A percentile compares a stretch with the other conserved stretches of the same genome.
phyloP scores from a whole-genome alignment of 2,113 vertebrate species.

The Otocyon megalotis region DNA sequence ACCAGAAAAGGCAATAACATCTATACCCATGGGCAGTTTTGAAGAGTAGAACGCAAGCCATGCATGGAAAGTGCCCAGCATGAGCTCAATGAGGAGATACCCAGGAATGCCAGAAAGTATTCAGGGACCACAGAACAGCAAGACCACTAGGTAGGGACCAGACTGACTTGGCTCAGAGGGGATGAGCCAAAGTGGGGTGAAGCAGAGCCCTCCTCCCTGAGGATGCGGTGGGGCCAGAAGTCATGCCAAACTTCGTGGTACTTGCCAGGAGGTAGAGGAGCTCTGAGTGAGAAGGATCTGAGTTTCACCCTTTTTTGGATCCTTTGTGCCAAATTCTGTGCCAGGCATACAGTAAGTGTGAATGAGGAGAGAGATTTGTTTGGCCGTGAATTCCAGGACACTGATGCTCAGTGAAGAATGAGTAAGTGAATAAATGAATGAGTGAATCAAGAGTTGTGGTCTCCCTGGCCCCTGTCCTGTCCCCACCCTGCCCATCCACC shows the following conservation, averaged over 20 bases:
- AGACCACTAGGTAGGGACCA: not conserved
- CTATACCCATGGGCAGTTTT: not conserved
- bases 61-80: not conserved
- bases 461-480: not conserved
- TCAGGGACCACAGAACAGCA: not conserved
- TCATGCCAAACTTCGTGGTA: not conserved
- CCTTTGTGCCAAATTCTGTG: not conserved
- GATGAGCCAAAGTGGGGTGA: not conserved
- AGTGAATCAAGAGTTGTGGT: not conserved
- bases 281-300: not conserved
- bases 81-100: not conserved
- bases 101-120: not conserved
- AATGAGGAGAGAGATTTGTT: not conserved
- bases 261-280: not conserved
- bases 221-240: not conserved
- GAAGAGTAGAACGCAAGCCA: not conserved
- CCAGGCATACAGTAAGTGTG: not conserved
- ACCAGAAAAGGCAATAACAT: not conserved
- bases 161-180: not conserved
- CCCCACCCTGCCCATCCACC: not conserved
- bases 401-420: not conserved
- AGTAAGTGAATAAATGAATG: not conserved
- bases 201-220: not conserved
- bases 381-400: not conserved
- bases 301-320: not conserved